These are phyloP conservation scores for Caenorhabditis brenneri DNA, from an alignment of 1,140 invertebrate genomes.

Conservation along the genomic window DNA sequence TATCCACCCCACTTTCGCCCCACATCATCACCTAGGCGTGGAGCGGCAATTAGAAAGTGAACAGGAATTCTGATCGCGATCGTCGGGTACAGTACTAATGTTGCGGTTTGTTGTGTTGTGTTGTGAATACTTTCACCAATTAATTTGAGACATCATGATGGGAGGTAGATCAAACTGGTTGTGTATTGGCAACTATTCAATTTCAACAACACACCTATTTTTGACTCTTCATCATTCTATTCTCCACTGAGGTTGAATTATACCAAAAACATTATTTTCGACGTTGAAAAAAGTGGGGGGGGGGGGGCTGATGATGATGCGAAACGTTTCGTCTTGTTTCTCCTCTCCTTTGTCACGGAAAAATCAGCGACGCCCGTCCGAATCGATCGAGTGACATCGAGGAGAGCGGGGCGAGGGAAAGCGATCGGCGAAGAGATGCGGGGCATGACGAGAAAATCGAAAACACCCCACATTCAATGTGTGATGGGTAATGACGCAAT, in stretches of 20 bases:
- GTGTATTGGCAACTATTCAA: background rate
- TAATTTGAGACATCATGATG: background rate
- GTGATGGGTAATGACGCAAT: conserved; percentile 38
- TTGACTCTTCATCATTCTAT: background rate
- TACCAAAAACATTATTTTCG: background rate
- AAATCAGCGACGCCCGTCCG: conserved; percentile 4
- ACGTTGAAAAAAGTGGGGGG: conserved; percentile 20
- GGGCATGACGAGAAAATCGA: background rate
- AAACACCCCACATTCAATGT: conserved; percentile 27
- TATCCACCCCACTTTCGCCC: background rate
- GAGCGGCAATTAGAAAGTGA: conserved; percentile 7
- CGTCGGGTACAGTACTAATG: background rate
- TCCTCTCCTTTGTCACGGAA: conserved; percentile 27
- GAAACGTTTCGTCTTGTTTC: conserved; percentile 28
- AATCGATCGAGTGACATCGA: conserved; percentile 5
- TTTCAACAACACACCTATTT: background rate
- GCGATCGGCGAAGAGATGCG: background rate
- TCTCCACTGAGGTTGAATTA: background rate
- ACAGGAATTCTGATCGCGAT: background rate
- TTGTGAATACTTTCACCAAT: background rate
- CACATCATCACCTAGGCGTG: background rate
- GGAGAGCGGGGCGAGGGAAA: background rate
- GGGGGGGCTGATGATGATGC: background rate
- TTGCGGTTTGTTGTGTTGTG: conserved; percentile 20
- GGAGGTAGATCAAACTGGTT: background rate